Evolutionary conservation across 2,797 vertebrate species (phyloP).

Genomic region (Tolypeutes matacus): DNA sequence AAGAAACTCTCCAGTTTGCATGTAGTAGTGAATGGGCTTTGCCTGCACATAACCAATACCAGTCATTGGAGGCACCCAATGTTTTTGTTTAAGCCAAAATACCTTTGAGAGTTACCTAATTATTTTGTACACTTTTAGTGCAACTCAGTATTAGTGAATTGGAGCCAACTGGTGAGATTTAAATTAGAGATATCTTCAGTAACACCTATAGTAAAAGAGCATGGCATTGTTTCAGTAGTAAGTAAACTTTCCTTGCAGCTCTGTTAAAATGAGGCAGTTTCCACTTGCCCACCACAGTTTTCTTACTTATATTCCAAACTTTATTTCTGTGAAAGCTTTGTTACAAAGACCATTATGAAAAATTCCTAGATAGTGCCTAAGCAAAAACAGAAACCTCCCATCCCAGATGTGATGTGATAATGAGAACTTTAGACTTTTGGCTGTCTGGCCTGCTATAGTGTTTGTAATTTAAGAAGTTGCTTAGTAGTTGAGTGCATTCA

Average conservation of each 20-base stretch:
- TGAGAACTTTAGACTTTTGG: neutral
- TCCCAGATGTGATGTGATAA: neutral
- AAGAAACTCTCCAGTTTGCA: neutral
- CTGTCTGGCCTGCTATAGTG: neutral
- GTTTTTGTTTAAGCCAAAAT: neutral
- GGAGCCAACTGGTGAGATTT: conserved; percentile 10
- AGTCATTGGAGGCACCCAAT: neutral
- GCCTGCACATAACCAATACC: neutral
- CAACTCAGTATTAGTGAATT: neutral
- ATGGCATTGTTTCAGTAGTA: neutral
- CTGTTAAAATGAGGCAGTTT: conserved; percentile 45
- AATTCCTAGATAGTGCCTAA: neutral
- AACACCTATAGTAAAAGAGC: neutral
- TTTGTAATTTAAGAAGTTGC: neutral
- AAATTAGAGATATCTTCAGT: conserved; percentile 2
- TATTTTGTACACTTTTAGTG: conserved; percentile 1
- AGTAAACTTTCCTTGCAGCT: neutral
- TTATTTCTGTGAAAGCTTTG: conserved; percentile 10
- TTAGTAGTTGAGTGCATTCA: neutral
- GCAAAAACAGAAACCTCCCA: neutral
- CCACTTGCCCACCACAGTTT: neutral
- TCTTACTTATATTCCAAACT: conserved; percentile 4
- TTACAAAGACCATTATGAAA: neutral
- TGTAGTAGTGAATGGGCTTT: neutral
- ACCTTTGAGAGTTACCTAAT: neutral